Evolutionary conservation across 2,113 vertebrate genomes (phyloP).

Genomic region (Paratilapia polleni): DNA sequence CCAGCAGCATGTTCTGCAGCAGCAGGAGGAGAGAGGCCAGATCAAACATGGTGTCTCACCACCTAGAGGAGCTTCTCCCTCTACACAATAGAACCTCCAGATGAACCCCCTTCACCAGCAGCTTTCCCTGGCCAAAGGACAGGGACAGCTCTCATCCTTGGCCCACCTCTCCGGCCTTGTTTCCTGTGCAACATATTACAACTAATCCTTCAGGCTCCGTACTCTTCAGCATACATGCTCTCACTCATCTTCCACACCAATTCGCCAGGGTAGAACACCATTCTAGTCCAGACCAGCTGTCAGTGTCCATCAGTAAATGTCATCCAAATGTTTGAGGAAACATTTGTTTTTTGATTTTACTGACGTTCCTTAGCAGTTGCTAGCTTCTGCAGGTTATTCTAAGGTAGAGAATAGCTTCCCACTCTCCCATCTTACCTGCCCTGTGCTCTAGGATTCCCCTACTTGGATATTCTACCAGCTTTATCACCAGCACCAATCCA

Average conservation of each 20-base stretch:
- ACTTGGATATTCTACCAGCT: constrained; percentile 66
- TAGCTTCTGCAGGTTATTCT: constrained; percentile 38
- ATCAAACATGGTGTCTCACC: constrained; percentile 74
- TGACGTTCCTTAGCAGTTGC: neutral
- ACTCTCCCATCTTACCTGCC: constrained; percentile 10
- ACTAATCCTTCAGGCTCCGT: constrained; percentile 74
- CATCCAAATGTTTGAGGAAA: neutral
- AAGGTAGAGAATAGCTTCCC: constrained; percentile 22
- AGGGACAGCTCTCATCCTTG: constrained; percentile 60
- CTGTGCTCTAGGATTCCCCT: constrained; percentile 54
- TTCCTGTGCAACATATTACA: constrained; percentile 50
- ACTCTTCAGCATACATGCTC: constrained; percentile 44
- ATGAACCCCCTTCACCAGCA: constrained; percentile 38
- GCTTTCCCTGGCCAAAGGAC: constrained; percentile 35
- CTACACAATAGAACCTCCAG: neutral
- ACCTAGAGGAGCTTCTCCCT: neutral
- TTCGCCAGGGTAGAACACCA: constrained; percentile 13
- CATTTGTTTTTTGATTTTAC: constrained; percentile 10
- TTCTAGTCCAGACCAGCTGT: neutral
- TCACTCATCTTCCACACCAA: constrained; percentile 1
- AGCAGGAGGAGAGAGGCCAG: constrained; percentile 81
- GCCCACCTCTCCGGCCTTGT: constrained; percentile 42
- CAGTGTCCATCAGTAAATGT: neutral
- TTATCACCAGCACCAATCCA: constrained; percentile 66
- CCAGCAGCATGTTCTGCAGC: constrained; percentile 93